Evolutionary conservation across 2,797 vertebrate genomes (phyloP).

Genomic region (Pygocentrus nattereri): DNA sequence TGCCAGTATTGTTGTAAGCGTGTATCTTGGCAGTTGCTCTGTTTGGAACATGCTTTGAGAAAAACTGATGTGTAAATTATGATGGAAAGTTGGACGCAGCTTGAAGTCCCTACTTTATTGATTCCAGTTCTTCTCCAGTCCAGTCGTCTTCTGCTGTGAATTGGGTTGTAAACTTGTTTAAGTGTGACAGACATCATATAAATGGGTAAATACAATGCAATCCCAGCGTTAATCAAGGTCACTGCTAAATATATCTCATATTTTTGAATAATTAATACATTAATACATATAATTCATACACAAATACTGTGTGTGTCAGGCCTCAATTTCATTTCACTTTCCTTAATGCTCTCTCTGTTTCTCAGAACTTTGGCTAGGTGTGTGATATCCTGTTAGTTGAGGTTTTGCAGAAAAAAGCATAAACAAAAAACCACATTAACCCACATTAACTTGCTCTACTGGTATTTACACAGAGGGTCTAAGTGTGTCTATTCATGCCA

Average conservation of each 20-base stretch:
- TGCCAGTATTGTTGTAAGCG: background rate
- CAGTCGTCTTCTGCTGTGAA: background rate
- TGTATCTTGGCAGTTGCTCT: background rate
- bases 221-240: background rate
- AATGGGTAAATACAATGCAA: background rate
- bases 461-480: background rate
- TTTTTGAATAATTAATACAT: too few relatives aligned
- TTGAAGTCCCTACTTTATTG: background rate
- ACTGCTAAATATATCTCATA: background rate
- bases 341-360: conserved; percentile 29
- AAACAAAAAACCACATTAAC: background rate
- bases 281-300: too few relatives aligned
- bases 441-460: background rate
- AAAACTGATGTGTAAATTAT: background rate
- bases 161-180: background rate
- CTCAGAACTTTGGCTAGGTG: conserved; percentile 43
- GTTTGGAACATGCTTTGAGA: background rate
- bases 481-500: too few relatives aligned
- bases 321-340: background rate
- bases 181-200: background rate
- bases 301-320: background rate
- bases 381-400: conserved; percentile 57
- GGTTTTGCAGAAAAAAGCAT: conserved; percentile 37
- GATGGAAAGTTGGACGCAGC: background rate
- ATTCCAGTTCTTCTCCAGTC: background rate